Evolutionary conservation across 2,888 invertebrate species (phyloP), one percentile per base, ranked within the genome.

Genomic region (Drosophila neotestacea): DNA sequence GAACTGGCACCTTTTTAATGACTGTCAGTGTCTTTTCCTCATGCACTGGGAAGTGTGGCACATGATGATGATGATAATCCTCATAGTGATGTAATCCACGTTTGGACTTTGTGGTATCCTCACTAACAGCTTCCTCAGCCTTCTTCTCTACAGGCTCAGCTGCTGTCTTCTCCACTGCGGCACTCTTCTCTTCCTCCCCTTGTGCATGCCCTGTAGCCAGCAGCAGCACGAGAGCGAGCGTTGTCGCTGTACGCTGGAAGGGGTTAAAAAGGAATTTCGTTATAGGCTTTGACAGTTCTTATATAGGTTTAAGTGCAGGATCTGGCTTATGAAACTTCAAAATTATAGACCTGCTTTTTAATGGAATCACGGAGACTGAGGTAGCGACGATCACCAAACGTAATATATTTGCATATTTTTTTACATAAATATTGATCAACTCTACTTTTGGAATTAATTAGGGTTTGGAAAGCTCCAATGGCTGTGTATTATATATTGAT

Each of bases 51-150:
- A 88, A 88, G 63, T 91, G 90, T 41, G 84, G 84, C 56, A 85
- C 88, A 60, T 85, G 85, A 66, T 91, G 91, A 63, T 90, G 92
- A 65, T 92, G 92, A 61, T 91, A 91, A 77, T 92, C 92, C 79
- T 92, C 92, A 77, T 94, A 94, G 73, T 94, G 93, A 84, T 94
- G 94, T 64, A 96, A 93, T 62, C 96, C 96, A 86, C 96, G 94
- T 91, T 96, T 96, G 79, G 96, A 95, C 91, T 95, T 95, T 81
- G 95, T 95, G 90, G 96, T 96, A 32, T 91, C 91, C 73, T 95
- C 95, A 59, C 80, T 91, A 52, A 91, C 92, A 71, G 94, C 93
- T 39, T 91, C 82, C 46, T 81, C 89, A 9, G 85, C 85, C 30
- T 86, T 77, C 58, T 87, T 76, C 32, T 76, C 60, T 22, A 79